phyloP scores from a whole-genome alignment of 2,113 vertebrate genomes.

The Lontra canadensis region DNA sequence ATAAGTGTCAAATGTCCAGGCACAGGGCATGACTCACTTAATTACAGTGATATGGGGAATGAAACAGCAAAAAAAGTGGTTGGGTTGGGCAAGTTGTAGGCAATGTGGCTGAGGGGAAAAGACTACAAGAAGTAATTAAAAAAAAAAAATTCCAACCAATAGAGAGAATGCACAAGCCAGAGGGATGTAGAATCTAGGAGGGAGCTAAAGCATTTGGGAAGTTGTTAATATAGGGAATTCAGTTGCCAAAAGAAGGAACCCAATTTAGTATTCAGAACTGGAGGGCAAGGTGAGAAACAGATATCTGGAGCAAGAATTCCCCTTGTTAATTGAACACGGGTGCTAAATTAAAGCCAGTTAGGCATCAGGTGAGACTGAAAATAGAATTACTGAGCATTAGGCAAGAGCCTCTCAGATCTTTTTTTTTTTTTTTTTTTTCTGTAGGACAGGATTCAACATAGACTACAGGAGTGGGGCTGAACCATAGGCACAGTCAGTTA shows the following conservation, averaged over 20 bases:
- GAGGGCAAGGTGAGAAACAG: background rate
- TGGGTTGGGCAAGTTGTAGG: background rate
- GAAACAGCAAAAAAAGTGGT: background rate
- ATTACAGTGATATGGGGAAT: background rate
- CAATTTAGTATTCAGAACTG: background rate
- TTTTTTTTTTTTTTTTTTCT: background rate
- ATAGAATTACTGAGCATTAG: background rate
- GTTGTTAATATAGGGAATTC: background rate
- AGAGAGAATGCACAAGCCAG: background rate
- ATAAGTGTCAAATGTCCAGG: background rate
- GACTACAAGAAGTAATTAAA: background rate
- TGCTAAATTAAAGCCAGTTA: background rate
- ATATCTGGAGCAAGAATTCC: background rate
- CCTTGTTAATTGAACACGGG: background rate
- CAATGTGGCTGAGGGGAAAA: rapidly evolving
- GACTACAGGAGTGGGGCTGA: too few species aligned
- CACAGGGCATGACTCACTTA: background rate
- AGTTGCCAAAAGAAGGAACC: background rate
- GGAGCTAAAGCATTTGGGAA: background rate
- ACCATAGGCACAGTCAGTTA: background rate
- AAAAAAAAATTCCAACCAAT: background rate
- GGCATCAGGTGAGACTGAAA: background rate
- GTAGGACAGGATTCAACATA: background rate
- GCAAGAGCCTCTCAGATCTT: background rate
- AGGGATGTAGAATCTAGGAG: background rate